Evolutionary conservation across 2,113 vertebrate species (phyloP).

Genomic region (Eidolon helvum): DNA sequence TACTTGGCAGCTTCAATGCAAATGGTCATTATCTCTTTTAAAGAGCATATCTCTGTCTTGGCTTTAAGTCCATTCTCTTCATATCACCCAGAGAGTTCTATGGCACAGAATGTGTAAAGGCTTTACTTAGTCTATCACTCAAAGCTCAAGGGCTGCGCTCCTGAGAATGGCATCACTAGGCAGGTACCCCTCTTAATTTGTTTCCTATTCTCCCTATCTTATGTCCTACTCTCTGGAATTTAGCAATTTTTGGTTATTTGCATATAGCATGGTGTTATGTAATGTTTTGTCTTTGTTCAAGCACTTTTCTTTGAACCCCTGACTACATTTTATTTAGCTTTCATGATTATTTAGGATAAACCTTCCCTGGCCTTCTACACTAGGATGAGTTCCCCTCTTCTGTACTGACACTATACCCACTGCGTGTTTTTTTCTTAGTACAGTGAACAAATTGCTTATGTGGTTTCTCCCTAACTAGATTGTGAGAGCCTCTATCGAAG

Average conservation of each 20-base stretch:
- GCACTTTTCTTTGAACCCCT: not conserved
- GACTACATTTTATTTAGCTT: not conserved
- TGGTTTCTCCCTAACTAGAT: not conserved
- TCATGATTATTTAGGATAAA: not conserved
- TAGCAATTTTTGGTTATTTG: not conserved
- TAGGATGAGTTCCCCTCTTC: not conserved
- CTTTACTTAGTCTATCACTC: not conserved
- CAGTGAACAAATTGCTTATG: not conserved
- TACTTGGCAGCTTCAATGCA: too few species aligned
- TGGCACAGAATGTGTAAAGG: not conserved
- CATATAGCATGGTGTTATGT: not conserved
- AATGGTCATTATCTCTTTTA: not conserved
- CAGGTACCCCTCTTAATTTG: not conserved
- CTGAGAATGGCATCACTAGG: not conserved
- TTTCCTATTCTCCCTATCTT: not conserved
- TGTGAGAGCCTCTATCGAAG: not conserved
- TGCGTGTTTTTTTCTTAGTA: not conserved
- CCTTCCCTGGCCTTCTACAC: not conserved
- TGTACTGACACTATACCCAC: not conserved
- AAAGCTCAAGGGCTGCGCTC: not conserved
- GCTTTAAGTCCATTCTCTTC: not conserved
- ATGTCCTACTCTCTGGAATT: not conserved
- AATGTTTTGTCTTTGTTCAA: not conserved
- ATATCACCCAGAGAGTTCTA: not conserved
- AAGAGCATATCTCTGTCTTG: not conserved